Evolutionary conservation across 1,140 invertebrate genomes (phyloP), one percentile per base, ranked within the genome.

Genomic region (Bombus impatiens): DNA sequence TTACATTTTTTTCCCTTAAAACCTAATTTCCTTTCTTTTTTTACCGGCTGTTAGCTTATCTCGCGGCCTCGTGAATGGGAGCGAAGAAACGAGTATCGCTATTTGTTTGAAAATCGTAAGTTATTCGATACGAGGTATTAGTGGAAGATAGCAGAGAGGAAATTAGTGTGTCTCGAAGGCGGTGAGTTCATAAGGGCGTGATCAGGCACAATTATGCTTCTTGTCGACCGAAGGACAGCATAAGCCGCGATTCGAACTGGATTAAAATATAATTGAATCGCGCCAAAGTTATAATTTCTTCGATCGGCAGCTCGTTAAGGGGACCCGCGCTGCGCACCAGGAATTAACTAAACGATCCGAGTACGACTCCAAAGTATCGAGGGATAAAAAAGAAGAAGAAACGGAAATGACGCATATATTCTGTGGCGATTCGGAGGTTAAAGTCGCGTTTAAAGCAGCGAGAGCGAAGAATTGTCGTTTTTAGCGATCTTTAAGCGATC

Each of bases 201-300:
- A 57, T 83, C 59, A 28, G 9, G 4, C 6, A 6, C 47, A 28
- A 65, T 80, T 62, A 80, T 40, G 18, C 40, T 22, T 25, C 37
- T 35, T 3, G 6, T 9, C 44, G 65, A 3, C 3, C 28, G 25
- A 57, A 65, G 9, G 28, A 47, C 67, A 22, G 10, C 18, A 28
- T 59, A 72, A 84, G 79, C n/a, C 57, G 40, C 32, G 25, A n/a
- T 25, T 42, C n/a, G 25, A 80, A 79, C 35, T 40, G 75, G 44
- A 78, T 70, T 57, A 57, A 35, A 78, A 40, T 40, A 32, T 72
- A 80, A 85, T 78, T 37, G 78, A 80, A 62, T 80, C 68, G 68
- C 57, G 68, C 28, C 68, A 74, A 85, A 80, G 76, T 71, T 85
- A 85, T 80, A 71, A 80, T 85, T 80, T 72, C 53, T 12, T n/a